These are phyloP conservation scores for Caiman crocodilus DNA, from an alignment of 2,797 vertebrate species.

Conservation along the genomic window DNA sequence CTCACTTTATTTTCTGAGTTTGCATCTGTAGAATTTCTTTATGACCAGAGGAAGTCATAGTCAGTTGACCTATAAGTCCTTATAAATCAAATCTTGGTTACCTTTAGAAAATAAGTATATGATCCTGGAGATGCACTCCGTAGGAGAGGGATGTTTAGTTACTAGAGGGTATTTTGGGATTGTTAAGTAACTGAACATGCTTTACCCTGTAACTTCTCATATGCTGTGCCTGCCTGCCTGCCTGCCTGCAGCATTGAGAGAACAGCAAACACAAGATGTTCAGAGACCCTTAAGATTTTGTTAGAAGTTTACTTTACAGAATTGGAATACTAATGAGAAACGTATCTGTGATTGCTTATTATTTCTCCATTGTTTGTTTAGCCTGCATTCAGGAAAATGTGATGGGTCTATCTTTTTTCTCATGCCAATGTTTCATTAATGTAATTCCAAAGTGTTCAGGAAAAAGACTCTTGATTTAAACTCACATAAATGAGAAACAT, in stretches of 20 bases:
- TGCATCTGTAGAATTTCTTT: neutral
- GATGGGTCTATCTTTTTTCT: neutral
- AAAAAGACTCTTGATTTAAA: neutral
- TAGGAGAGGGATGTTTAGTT: neutral
- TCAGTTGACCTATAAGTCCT: neutral
- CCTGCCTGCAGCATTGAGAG: neutral
- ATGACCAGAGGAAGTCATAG: neutral
- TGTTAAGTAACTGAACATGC: neutral
- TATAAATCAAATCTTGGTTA: neutral
- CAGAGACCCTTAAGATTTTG: neutral
- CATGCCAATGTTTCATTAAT: neutral
- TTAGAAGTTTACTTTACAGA: neutral
- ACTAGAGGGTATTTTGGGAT: neutral
- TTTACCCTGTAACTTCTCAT: neutral
- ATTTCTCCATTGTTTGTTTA: neutral
- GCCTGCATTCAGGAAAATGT: neutral
- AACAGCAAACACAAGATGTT: fast-evolving
- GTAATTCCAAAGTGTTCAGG: neutral
- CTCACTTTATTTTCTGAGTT: neutral
- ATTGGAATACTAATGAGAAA: neutral
- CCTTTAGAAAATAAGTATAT: neutral
- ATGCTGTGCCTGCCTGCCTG: neutral
- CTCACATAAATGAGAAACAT: neutral
- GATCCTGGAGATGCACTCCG: neutral
- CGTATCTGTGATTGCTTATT: neutral